phyloP scores from a whole-genome alignment of 2,113 vertebrate genomes.

The Motacilla tschutschensis region DNA sequence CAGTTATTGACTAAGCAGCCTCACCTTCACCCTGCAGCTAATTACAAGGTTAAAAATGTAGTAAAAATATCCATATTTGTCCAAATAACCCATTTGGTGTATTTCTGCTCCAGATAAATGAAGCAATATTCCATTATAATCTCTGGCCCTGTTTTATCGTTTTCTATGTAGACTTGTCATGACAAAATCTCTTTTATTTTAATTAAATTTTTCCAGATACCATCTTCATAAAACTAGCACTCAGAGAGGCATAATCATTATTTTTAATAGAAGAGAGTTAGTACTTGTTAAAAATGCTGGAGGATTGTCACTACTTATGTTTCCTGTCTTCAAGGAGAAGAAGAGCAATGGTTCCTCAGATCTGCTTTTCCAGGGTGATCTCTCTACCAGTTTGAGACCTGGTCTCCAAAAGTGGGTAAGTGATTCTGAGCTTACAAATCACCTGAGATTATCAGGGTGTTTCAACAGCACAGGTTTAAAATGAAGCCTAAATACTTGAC shows the following conservation, averaged over 20 bases:
- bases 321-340: neutral
- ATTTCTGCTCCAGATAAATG: slow-evolving; percentile 18
- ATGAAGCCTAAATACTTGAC: neutral
- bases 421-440: neutral
- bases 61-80: neutral
- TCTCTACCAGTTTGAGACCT: neutral
- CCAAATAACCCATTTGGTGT: neutral
- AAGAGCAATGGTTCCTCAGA: neutral
- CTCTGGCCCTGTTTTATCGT: neutral
- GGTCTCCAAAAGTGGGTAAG: neutral
- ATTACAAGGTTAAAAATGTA: neutral
- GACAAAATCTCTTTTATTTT: slow-evolving; percentile 14
- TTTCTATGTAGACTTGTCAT: neutral
- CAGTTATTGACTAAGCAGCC: neutral
- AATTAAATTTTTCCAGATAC: slow-evolving; percentile 22
- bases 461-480: neutral
- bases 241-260: neutral
- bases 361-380: neutral
- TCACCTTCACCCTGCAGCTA: slow-evolving; percentile 7
- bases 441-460: neutral
- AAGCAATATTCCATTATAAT: neutral
- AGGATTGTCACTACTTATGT: neutral
- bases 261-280: slow-evolving; percentile 8
- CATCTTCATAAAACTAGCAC: neutral
- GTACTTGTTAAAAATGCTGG: neutral